Percentiles rank a stretch among this genome's conserved stretches.
Evolutionary conservation across 2,113 vertebrate genomes (phyloP).

Genomic region (Suncus etruscus): DNA sequence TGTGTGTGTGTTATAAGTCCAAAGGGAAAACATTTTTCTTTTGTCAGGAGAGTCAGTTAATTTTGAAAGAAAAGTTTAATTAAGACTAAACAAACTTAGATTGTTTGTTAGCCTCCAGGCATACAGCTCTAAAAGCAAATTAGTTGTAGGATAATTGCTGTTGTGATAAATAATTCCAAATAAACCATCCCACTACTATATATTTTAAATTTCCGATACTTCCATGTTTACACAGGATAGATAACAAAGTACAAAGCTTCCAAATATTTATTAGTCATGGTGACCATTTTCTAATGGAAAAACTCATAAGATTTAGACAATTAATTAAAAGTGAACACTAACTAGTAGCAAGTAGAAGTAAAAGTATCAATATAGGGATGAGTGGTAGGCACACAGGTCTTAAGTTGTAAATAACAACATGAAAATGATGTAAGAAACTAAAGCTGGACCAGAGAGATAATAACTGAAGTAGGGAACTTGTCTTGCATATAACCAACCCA

Average conservation of each 20-base stretch:
- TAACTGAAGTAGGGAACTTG: no score
- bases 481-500: no score
- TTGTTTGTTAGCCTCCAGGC: conserved; percentile 74
- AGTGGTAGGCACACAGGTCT: not conserved
- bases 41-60: conserved; percentile 65
- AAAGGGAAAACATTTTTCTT: conserved; percentile 71
- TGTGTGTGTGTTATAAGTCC: not conserved
- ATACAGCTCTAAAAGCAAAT: conserved; percentile 67
- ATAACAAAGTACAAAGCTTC: conserved; percentile 22
- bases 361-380: not conserved
- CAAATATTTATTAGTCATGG: not conserved
- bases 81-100: conserved; percentile 78
- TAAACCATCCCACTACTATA: conserved; percentile 5
- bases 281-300: not conserved
- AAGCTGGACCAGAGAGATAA: no score
- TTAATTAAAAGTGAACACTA: conserved; percentile 33
- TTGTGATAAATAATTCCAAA: conserved; percentile 58
- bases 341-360: conserved; percentile 6
- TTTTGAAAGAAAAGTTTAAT: conserved; percentile 80
- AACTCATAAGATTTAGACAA: not conserved
- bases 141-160: conserved; percentile 72
- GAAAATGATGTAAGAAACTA: not conserved
- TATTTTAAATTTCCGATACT: conserved; percentile 54
- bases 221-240: not conserved
- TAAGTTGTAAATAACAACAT: not conserved